Evolutionary conservation across 2,888 invertebrate genomes (phyloP).

Genomic region (Strigamia maritima): DNA sequence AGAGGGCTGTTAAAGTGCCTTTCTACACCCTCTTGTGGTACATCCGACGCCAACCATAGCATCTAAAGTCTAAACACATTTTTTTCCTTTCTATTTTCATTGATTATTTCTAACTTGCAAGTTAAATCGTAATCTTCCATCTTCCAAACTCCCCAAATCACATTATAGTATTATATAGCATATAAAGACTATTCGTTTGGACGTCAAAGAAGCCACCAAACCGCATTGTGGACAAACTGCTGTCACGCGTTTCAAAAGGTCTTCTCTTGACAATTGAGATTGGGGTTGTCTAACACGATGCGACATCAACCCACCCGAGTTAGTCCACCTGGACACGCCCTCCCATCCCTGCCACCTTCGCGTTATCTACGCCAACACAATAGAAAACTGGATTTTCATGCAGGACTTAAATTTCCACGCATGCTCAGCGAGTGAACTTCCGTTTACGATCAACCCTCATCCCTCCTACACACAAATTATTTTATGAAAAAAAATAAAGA

Average conservation of each 20-base stretch:
- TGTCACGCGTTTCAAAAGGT: conserved; percentile 18
- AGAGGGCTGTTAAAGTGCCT: conserved; percentile 16
- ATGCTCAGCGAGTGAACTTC: background rate
- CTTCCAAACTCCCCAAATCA: background rate
- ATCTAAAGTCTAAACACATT: background rate
- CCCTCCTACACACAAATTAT: background rate
- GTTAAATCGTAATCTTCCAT: background rate
- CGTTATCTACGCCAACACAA: background rate
- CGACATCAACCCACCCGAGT: background rate
- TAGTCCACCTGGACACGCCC: conserved; percentile 20
- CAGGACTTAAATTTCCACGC: background rate
- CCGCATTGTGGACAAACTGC: conserved; percentile 11
- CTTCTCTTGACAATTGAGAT: background rate
- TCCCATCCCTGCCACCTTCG: background rate
- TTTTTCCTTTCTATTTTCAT: background rate
- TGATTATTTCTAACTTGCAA: background rate
- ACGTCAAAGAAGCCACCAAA: conserved; percentile 23
- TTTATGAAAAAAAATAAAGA: background rate
- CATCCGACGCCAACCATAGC: background rate
- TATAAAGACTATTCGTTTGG: background rate
- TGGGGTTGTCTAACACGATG: conserved; percentile 11
- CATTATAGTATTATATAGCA: background rate
- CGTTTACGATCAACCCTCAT: background rate
- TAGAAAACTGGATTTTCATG: background rate
- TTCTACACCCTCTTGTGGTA: background rate